Evolutionary conservation across 2,888 invertebrate species (phyloP), one percentile per base, ranked within the genome.

Genomic region (Patella pellucida): DNA sequence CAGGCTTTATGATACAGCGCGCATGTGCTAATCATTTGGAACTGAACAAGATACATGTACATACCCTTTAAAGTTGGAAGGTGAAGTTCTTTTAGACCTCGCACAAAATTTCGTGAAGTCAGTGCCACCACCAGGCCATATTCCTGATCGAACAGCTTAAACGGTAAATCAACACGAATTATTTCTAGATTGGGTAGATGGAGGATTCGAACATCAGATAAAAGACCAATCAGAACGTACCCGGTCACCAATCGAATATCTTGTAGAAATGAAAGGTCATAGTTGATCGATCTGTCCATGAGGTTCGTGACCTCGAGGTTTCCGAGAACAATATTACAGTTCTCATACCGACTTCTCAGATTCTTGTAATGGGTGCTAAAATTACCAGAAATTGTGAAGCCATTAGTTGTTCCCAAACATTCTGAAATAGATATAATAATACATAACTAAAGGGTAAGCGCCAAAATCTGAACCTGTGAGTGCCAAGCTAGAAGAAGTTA

Each of bases 301-400:
- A 97, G 94, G 97, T 97, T 97, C 80, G 97, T 97, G 85, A 98
- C 93, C 92, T 98, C 98, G 90, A 98, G 93, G 92, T 98, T 98
- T 80, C 98, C 98, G 91, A 97, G 97, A 83, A 98, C 97, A 92
- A 97, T 97, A 67, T 97, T 98, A 92, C 98, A 98, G 92, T 98
- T 98, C 84, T 96, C 96, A 93, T 97, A 98, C 85, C 97, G 77
- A 7, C 50, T n/a, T 52, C 73, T 56, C 50, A 77, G 71, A 14
- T n/a, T 54, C 27, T 80, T 68, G 76, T 81, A 82, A 11, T 78
- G 75, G 19, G 70, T 31, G 16, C 71, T 11, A 1, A 62, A 52
- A 54, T 74, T 69, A 12, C 23, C 52, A 31, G 62, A 51, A n/a
- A 74, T 19, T 16, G 68, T 56, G 27, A 74, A 41, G 14, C 74